Conservation (phyloP, 2,113 vertebrate species). For the Chaenocephalus aceratus region DNA sequence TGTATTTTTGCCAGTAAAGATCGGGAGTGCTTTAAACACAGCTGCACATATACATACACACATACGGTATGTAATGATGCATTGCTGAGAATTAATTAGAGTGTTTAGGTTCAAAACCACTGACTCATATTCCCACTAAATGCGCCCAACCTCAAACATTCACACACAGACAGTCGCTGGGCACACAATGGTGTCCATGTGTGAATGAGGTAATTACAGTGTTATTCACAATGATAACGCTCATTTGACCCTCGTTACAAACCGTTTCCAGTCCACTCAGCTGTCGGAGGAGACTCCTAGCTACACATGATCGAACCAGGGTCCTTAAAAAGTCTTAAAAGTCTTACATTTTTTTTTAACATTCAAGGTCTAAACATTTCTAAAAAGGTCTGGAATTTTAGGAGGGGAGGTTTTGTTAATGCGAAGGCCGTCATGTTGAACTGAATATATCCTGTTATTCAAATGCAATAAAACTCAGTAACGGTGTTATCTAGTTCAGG, state of each 20-base stretch:
- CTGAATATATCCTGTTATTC: no score
- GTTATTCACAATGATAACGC: conserved; percentile 51
- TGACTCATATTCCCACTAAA: conserved; percentile 49
- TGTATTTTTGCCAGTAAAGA: conserved; percentile 23
- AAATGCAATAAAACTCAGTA: no score
- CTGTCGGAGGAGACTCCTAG: not conserved
- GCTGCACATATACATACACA: conserved; percentile 24
- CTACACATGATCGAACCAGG: not conserved
- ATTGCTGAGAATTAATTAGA: conserved; percentile 52
- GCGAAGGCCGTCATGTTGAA: no score
- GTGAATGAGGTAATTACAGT: conserved; percentile 75
- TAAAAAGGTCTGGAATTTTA: no score
- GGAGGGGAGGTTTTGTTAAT: no score
- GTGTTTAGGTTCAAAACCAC: conserved; percentile 60
- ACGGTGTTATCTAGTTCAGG: no score
- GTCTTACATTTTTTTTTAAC: no score
- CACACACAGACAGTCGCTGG: conserved; percentile 37
- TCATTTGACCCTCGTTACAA: conserved; percentile 52
- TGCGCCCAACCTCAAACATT: conserved; percentile 16
- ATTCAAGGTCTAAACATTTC: no score
- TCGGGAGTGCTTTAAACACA: conserved; percentile 46
- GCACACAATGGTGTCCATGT: conserved; percentile 68
- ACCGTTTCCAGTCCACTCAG: conserved; percentile 42
- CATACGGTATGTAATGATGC: not conserved
- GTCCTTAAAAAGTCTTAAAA: no score